A percentile compares a stretch with the other conserved stretches of the same genome.
These are phyloP conservation scores for Argopecten irradians DNA, from an alignment of 1,140 invertebrate genomes.

Conservation along the genomic window DNA sequence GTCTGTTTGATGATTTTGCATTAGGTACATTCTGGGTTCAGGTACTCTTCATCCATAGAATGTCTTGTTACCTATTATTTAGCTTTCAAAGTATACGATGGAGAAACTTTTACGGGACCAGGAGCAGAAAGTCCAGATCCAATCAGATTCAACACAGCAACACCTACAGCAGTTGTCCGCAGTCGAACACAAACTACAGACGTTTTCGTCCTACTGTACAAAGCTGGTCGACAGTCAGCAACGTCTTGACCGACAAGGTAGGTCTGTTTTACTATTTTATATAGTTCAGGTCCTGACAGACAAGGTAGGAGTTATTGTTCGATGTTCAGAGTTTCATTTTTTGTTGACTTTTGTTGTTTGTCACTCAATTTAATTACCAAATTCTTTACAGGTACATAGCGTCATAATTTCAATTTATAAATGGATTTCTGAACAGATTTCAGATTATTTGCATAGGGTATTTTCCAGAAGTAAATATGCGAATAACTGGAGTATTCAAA, in stretches of 20 bases:
- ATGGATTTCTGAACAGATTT: too few relatives aligned
- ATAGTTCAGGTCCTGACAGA: not conserved
- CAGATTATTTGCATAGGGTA: too few relatives aligned
- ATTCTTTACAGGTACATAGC: not conserved
- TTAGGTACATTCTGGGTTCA: too few relatives aligned
- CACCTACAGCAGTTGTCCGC: conserved; percentile 43
- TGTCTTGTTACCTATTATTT: not conserved
- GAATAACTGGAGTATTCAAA: too few relatives aligned
- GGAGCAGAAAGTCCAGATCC: conserved; percentile 39
- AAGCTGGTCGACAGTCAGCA: conserved; percentile 38
- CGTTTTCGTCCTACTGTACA: conserved; percentile 34
- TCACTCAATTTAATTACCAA: conserved; percentile 6
- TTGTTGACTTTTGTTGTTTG: not conserved
- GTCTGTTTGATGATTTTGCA: too few relatives aligned
- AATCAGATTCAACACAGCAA: conserved; percentile 31
- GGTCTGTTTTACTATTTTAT: not conserved
- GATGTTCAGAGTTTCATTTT: not conserved
- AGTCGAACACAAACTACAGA: conserved; percentile 45
- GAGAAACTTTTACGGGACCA: conserved; percentile 49
- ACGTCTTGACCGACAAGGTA: conserved; percentile 46
- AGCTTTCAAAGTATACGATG: conserved; percentile 48
- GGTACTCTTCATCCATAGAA: not conserved
- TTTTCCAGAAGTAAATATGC: too few relatives aligned
- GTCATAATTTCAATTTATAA: too few relatives aligned
- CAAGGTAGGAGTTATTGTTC: not conserved